These are phyloP conservation scores for Platyscapa corneri DNA, from an alignment of 1,140 invertebrate genomes.

Conservation along the genomic window DNA sequence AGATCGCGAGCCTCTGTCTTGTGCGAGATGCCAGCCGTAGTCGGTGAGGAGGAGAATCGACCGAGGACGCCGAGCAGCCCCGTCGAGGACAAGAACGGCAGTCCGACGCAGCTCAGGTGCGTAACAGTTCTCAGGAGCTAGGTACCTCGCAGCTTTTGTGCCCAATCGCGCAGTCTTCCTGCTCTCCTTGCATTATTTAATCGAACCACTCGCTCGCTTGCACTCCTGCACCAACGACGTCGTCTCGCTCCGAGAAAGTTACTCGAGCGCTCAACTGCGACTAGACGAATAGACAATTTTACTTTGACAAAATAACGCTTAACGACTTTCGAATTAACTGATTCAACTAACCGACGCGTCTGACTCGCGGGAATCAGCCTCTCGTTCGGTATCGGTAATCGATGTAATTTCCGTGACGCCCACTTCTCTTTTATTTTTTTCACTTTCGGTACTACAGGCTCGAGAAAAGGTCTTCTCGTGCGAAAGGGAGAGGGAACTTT, in stretches of 20 bases:
- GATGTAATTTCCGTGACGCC: background rate
- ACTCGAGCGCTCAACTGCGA: background rate
- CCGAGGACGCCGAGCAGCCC: background rate
- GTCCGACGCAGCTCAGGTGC: constrained; percentile 19
- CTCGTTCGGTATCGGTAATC: background rate
- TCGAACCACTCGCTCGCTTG: background rate
- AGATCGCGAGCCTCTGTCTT: constrained; percentile 1
- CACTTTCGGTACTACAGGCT: background rate
- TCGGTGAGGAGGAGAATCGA: background rate
- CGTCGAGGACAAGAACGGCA: constrained; percentile 13
- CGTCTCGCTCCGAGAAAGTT: background rate
- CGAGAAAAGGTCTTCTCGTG: too few species aligned
- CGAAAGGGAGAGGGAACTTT: too few species aligned
- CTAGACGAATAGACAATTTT: too few species aligned
- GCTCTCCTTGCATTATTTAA: too few species aligned
- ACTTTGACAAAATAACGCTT: too few species aligned
- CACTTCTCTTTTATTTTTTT: background rate
- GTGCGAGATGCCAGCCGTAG: constrained; percentile 38
- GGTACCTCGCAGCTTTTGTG: too few species aligned
- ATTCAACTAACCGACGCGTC: background rate
- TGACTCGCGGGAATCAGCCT: background rate
- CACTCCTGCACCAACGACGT: background rate
- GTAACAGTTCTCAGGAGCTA: too few species aligned
- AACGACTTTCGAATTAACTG: too few species aligned
- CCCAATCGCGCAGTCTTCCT: too few species aligned